These are phyloP conservation scores for Agrypnia vestita DNA, from an alignment of 1,140 invertebrate genomes.

Conservation along the genomic window DNA sequence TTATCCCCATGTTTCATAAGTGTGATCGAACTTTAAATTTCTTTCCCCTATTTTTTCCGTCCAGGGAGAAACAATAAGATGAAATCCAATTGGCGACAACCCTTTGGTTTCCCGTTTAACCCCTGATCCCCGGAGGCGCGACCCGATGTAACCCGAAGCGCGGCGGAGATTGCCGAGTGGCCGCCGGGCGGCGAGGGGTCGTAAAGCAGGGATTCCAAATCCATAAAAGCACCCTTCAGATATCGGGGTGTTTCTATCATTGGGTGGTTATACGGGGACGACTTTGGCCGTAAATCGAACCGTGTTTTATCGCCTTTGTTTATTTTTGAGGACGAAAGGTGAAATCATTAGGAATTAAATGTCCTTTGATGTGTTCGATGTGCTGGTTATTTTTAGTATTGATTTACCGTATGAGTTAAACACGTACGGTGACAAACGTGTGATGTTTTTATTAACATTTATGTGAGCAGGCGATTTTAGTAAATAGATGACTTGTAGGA, in stretches of 20 bases:
- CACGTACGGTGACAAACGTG: too few relatives aligned
- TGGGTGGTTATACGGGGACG: background rate
- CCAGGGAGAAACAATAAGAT: background rate
- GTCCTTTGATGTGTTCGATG: background rate
- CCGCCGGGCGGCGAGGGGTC: conserved; percentile 1
- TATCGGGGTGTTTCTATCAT: background rate
- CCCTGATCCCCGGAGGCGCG: conserved; percentile 21
- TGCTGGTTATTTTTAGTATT: background rate
- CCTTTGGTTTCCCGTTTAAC: conserved; percentile 38
- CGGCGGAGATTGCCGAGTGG: background rate
- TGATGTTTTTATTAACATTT: too few relatives aligned
- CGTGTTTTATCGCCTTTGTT: background rate
- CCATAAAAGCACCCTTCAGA: conserved; percentile 35
- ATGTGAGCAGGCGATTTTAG: too few relatives aligned
- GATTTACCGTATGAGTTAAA: too few relatives aligned
- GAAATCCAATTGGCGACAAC: conserved; percentile 26
- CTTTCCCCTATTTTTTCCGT: conserved; percentile 5
- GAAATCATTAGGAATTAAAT: too few relatives aligned
- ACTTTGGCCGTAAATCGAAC: background rate
- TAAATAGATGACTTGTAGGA: too few relatives aligned
- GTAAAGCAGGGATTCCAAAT: conserved; percentile 45
- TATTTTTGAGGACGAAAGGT: background rate
- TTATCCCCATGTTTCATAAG: too few relatives aligned
- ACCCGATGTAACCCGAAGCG: conserved; percentile 11
- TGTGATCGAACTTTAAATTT: background rate